Evolutionary conservation across 2,888 invertebrate species (phyloP).

Genomic region (Nipponacmea schrenckii): DNA sequence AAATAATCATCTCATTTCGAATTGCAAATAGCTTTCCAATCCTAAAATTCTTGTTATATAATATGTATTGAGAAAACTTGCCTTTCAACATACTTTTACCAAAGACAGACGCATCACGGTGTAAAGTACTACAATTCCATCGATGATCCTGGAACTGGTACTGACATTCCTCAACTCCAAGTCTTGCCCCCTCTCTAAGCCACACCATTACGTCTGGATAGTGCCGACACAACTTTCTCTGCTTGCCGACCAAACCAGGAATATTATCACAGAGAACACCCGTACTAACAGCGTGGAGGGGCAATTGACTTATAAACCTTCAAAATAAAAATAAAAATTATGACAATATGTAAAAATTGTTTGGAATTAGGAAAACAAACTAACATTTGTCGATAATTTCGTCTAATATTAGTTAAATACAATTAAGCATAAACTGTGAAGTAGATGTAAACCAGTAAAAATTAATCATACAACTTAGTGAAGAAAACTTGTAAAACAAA

Average conservation of each 20-base stretch:
- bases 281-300: slow-evolving; percentile 61
- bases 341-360: too few relatives aligned
- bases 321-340: not conserved
- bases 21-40: too few relatives aligned
- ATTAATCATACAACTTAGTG: too few relatives aligned
- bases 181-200: slow-evolving; percentile 63
- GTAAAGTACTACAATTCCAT: slow-evolving; percentile 66
- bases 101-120: slow-evolving; percentile 67
- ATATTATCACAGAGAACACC: slow-evolving; percentile 67
- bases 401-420: too few relatives aligned
- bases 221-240: slow-evolving; percentile 64
- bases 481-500: too few relatives aligned
- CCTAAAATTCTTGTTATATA: too few relatives aligned
- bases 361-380: too few relatives aligned
- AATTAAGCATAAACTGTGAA: too few relatives aligned
- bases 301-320: slow-evolving; percentile 67
- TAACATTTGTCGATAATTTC: too few relatives aligned
- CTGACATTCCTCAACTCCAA: slow-evolving; percentile 67
- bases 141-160: slow-evolving; percentile 64
- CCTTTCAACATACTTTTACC: slow-evolving; percentile 68
- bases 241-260: slow-evolving; percentile 66
- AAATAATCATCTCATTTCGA: too few relatives aligned
- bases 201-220: slow-evolving; percentile 67
- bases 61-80: slow-evolving; percentile 34
- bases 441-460: too few relatives aligned